These are phyloP conservation scores for Plumapathes pennacea DNA, from an alignment of 92 coral and sea anemone genomes.

Conservation along the genomic window DNA sequence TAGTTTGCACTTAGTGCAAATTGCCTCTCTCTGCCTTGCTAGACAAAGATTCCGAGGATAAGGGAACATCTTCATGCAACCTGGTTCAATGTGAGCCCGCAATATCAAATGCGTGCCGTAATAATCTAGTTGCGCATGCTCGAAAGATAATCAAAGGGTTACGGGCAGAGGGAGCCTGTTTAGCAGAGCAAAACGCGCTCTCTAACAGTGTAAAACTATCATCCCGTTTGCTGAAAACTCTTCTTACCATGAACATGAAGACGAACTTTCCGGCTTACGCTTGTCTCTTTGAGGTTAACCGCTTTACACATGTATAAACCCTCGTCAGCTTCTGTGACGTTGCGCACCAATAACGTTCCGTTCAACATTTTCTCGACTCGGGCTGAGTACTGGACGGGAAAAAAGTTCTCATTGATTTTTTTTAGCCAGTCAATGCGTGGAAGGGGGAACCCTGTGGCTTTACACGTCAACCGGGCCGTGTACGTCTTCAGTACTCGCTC, in stretches of 20 bases:
- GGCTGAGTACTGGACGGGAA: constrained; percentile 55
- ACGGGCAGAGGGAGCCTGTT: too few species aligned
- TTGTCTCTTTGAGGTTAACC: constrained; percentile 44
- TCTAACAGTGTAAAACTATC: too few species aligned
- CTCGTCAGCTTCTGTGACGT: constrained; percentile 76
- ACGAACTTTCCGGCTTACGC: constrained; percentile 44
- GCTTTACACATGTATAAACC: constrained; percentile 78
- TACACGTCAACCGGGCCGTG: constrained; percentile 68
- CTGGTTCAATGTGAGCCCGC: too few species aligned
- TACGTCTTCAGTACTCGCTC: constrained; percentile 75
- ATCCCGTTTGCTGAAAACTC: too few species aligned
- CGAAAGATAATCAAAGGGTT: too few species aligned
- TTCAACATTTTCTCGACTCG: constrained; percentile 69
- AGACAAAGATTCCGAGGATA: too few species aligned
- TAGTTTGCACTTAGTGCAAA: too few species aligned
- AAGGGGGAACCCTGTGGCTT: constrained; percentile 81
- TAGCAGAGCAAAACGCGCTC: too few species aligned
- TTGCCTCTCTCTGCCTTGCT: too few species aligned
- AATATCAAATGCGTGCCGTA: too few species aligned
- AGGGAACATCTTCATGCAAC: too few species aligned
- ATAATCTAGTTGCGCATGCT: too few species aligned
- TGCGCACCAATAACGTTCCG: constrained; percentile 86
- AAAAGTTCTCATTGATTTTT: constrained; percentile 40
- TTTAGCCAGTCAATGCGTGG: constrained; percentile 92
- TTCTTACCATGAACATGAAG: constrained; percentile 87